A percentile compares a stretch with the other conserved stretches of the same genome.
These are phyloP conservation scores for Halcyon badia DNA, from an alignment of 2,797 vertebrate species.

Conservation along the genomic window DNA sequence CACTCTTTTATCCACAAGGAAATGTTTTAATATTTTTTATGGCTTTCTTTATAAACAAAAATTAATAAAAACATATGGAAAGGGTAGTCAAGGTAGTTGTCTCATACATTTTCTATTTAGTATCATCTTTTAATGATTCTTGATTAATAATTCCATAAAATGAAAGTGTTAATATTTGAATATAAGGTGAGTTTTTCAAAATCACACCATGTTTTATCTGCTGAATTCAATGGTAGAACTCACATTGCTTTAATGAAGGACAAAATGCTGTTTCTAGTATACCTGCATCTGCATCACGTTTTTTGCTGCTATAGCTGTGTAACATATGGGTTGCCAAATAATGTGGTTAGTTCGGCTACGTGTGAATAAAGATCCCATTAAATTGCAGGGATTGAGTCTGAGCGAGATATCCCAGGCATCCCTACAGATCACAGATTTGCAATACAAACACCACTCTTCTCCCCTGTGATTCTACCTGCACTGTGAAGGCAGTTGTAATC, in stretches of 20 bases:
- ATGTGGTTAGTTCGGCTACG: neutral
- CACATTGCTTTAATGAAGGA: neutral
- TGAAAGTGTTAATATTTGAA: neutral
- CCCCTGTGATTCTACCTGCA: neutral
- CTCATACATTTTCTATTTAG: neutral
- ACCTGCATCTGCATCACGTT: fast-evolving
- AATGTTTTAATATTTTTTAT: neutral
- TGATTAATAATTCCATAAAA: neutral
- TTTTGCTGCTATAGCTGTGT: neutral
- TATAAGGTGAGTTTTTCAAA: neutral
- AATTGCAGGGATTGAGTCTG: neutral
- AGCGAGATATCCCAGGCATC: neutral
- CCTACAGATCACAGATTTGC: neutral
- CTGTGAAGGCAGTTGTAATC: too few relatives aligned
- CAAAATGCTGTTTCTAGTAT: neutral
- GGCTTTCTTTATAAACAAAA: neutral
- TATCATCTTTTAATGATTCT: neutral
- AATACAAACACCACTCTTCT: neutral
- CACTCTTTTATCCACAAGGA: neutral
- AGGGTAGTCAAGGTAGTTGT: neutral
- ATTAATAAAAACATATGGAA: neutral
- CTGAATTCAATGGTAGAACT: neutral
- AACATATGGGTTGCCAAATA: neutral
- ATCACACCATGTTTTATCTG: neutral
- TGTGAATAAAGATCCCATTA: neutral